These are phyloP conservation scores for Falcaria lacertinaria DNA, from an alignment of 2,888 invertebrate species.

Conservation along the genomic window DNA sequence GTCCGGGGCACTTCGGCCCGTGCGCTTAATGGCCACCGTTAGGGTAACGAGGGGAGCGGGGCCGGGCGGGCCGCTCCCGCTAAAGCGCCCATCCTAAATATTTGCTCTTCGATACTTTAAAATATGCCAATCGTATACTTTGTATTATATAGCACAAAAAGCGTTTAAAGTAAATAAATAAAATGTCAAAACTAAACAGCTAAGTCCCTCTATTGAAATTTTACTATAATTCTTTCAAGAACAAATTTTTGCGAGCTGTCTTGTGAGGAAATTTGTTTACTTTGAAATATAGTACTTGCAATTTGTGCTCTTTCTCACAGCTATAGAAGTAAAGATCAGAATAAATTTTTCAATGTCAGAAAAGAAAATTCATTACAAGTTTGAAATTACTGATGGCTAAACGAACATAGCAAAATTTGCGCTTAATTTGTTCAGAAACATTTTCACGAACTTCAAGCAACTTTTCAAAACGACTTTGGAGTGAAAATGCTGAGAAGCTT, in stretches of 20 bases:
- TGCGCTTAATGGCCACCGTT: slow-evolving; percentile 76
- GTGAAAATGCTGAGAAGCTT: slow-evolving; percentile 67
- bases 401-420: slow-evolving; percentile 76
- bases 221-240: too few species aligned
- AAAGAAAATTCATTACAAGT: slow-evolving; percentile 79
- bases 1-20: slow-evolving; percentile 76
- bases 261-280: too few species aligned
- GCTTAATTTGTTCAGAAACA: slow-evolving; percentile 77
- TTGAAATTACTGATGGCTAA: slow-evolving; percentile 78
- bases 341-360: slow-evolving; percentile 79
- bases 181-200: too few species aligned
- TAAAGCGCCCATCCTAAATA: slow-evolving; percentile 39
- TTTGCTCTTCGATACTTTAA: slow-evolving; percentile 27
- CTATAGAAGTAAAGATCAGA: slow-evolving; percentile 60
- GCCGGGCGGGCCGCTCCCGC: slow-evolving; percentile 38
- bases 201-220: too few species aligned
- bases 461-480: slow-evolving; percentile 71
- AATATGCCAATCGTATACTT: neutral
- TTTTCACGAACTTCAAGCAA: slow-evolving; percentile 72
- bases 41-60: slow-evolving; percentile 73
- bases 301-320: too few species aligned
- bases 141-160: neutral
- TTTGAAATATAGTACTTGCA: too few species aligned
- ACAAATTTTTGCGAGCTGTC: too few species aligned
- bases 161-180: neutral